phyloP scores from a whole-genome alignment of 2,888 invertebrate species.

The Anarsia innoxiella region DNA sequence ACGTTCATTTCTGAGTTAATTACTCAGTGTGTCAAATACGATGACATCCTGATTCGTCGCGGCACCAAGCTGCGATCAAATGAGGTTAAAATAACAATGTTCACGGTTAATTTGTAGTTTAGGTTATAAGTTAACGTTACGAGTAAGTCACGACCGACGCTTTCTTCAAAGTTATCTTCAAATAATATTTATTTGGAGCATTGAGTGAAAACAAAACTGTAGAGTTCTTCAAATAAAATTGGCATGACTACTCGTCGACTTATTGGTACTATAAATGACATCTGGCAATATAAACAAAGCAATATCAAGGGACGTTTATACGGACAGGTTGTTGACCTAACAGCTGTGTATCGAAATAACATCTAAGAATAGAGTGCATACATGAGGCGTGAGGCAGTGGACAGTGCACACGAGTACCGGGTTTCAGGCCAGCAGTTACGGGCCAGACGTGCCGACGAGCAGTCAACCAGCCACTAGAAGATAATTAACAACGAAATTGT shows the following conservation, averaged over 20 bases:
- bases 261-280: constrained; percentile 10
- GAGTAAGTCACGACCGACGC: constrained; percentile 1
- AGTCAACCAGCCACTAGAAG: constrained; percentile 48
- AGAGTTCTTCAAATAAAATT: not conserved
- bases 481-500: constrained; percentile 67
- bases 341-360: constrained; percentile 42
- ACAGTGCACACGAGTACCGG: constrained; percentile 36
- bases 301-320: constrained; percentile 13
- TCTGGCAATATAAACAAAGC: constrained; percentile 16
- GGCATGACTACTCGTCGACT: too few species aligned
- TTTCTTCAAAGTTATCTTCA: too few species aligned
- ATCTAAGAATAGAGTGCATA: constrained; percentile 32
- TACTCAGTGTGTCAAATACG: constrained; percentile 34
- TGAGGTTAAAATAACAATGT: constrained; percentile 24
- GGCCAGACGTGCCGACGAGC: constrained; percentile 50
- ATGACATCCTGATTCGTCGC: constrained; percentile 30
- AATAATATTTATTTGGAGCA: too few species aligned
- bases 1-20: constrained; percentile 33
- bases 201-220: too few species aligned
- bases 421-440: constrained; percentile 47
- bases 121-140: constrained; percentile 12
- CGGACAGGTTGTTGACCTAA: constrained; percentile 31
- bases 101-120: constrained; percentile 24
- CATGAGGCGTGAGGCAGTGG: constrained; percentile 12
- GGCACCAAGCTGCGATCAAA: constrained; percentile 25